Evolutionary conservation across 2,113 vertebrate species (phyloP).

Genomic region (zebrafish (Danio rerio)): GRCz12tu NC_133187.1:26603001-26603500

Average conservation of each 20-base stretch:
- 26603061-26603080: constrained; percentile 10
- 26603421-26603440: neutral
- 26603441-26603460: constrained; percentile 37
- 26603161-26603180: constrained; percentile 16
- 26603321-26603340: constrained; percentile 16
- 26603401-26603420: neutral
- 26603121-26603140: neutral
- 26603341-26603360: constrained; percentile 24
- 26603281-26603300: constrained; percentile 46
- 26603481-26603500: constrained; percentile 30
- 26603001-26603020: constrained; percentile 19
- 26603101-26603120: constrained; percentile 15
- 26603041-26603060: constrained; percentile 18
- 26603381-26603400: constrained; percentile 22
- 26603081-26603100: constrained; percentile 14
- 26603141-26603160: constrained; percentile 4
- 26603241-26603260: constrained; percentile 24
- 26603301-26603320: constrained; percentile 40
- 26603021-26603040: neutral
- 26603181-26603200: constrained; percentile 25
- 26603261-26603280: constrained; percentile 51
- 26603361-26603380: neutral
- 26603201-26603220: constrained; percentile 27
- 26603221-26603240: constrained; percentile 9
- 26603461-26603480: constrained; percentile 30